These are phyloP conservation scores for Antitype chi DNA, from an alignment of 2,888 invertebrate genomes.

Conservation along the genomic window DNA sequence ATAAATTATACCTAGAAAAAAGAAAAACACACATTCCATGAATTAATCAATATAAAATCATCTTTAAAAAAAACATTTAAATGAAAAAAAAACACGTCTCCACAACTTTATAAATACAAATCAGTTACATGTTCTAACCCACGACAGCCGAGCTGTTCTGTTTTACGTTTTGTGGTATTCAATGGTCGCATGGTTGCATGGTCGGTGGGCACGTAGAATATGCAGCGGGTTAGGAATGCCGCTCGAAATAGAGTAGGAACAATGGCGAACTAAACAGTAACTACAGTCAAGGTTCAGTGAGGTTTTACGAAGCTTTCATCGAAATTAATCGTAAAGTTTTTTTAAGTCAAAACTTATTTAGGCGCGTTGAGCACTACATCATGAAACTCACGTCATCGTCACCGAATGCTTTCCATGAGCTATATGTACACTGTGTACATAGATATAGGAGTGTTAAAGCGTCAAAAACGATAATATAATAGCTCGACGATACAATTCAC, in stretches of 20 bases:
- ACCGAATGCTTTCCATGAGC: no score
- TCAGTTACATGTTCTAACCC: background rate
- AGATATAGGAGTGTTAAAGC: no score
- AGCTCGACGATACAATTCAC: no score
- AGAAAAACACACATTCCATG: background rate
- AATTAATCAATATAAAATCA: background rate
- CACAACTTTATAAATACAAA: background rate
- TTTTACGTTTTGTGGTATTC: constrained; percentile 34
- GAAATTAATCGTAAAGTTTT: no score
- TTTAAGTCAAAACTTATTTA: no score
- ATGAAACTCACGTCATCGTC: no score
- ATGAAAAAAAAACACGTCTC: background rate
- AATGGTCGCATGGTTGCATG: constrained; percentile 14
- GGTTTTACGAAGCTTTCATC: background rate
- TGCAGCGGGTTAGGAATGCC: constrained; percentile 27
- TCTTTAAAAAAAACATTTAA: background rate
- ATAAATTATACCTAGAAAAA: background rate
- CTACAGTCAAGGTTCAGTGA: background rate
- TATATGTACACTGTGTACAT: no score
- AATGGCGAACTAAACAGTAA: constrained; percentile 22
- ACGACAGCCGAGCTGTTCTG: background rate
- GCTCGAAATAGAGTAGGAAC: constrained; percentile 9
- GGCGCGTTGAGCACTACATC: no score
- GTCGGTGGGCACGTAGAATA: constrained; percentile 35
- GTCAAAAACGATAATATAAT: no score